phyloP scores from a whole-genome alignment of 2,113 vertebrate species.

The Microcebus griseorufus region DNA sequence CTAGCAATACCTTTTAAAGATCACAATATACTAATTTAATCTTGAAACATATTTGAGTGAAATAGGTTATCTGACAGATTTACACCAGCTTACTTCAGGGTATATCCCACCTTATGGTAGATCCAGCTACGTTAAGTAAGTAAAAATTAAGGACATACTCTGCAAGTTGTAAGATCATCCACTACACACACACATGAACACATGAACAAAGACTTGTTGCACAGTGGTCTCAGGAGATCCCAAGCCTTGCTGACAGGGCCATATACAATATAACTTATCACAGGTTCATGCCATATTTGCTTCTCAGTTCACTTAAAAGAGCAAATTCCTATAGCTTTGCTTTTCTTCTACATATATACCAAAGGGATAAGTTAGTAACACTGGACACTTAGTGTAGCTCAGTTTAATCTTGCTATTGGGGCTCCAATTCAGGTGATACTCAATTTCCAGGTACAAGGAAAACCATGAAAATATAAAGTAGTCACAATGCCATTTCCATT shows the following conservation, averaged over 20 bases:
- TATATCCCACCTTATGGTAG: not conserved
- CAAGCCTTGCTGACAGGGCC: not conserved
- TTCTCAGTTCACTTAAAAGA: constrained; percentile 28
- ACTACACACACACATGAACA: not conserved
- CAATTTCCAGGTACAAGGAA: constrained; percentile 26
- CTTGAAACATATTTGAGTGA: constrained; percentile 34
- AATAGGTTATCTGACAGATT: constrained; percentile 24
- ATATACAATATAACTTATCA: not conserved
- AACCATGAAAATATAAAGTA: not conserved
- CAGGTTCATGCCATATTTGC: not conserved
- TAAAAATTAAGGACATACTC: constrained; percentile 19
- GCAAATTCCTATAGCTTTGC: not conserved
- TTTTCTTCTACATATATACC: not conserved
- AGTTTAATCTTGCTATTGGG: not conserved
- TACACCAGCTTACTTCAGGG: constrained; percentile 37
- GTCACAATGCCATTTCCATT: not conserved
- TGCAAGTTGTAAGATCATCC: not conserved
- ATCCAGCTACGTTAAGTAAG: constrained; percentile 3
- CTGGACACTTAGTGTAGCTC: not conserved
- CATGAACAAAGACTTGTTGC: not conserved
- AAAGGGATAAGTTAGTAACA: not conserved
- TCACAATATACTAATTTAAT: constrained; percentile 42
- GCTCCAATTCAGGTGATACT: not conserved
- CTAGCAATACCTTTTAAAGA: constrained; percentile 44
- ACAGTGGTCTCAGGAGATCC: not conserved